Conservation (phyloP, 2,797 vertebrate species). For the Decapterus maruadsi region DNA sequence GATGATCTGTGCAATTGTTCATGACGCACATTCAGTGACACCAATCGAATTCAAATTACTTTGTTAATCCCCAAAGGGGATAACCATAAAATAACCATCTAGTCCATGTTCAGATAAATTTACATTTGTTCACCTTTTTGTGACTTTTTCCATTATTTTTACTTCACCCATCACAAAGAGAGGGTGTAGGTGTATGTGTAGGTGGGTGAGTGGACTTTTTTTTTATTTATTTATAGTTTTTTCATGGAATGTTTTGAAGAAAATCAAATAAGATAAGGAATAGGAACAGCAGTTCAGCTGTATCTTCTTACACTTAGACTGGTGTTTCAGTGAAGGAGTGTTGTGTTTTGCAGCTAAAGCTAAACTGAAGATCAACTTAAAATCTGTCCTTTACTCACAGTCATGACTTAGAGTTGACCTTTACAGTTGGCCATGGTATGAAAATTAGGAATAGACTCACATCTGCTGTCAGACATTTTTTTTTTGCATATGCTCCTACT, state of each 20-base stretch:
- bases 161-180: background rate
- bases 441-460: background rate
- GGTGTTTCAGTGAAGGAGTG: background rate
- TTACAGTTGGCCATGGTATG: conserved; percentile 1
- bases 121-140: background rate
- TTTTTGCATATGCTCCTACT: background rate
- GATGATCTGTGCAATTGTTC: background rate
- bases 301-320: background rate
- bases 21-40: background rate
- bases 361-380: background rate
- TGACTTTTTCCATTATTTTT: background rate
- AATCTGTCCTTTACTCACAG: background rate
- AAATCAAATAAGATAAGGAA: background rate
- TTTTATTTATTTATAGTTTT: no score
- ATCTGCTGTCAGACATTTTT: background rate
- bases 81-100: background rate
- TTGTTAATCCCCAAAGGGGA: no score
- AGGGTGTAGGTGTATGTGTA: background rate
- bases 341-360: background rate
- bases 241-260: background rate
- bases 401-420: conserved; percentile 5
- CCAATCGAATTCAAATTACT: no score
- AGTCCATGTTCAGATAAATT: background rate
- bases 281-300: background rate
- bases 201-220: background rate